These are phyloP conservation scores for Alouatta palliata DNA, from an alignment of 2,113 vertebrate species.

Conservation along the genomic window DNA sequence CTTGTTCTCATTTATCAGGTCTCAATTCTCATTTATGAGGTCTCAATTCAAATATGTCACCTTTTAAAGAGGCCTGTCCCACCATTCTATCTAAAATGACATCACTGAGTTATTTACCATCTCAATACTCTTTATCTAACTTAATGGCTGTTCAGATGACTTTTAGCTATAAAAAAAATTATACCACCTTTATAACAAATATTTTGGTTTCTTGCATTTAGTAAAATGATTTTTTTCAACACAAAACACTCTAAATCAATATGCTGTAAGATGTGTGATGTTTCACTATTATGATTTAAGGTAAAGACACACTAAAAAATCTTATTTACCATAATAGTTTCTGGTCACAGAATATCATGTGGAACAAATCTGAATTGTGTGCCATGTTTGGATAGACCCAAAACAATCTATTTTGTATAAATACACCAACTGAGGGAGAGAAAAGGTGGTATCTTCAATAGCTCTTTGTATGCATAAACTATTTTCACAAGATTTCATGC, in stretches of 20 bases:
- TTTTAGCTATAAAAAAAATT: background rate
- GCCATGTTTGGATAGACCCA: background rate
- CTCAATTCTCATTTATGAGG: background rate
- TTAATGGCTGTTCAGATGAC: background rate
- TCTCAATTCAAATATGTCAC: slow-evolving; percentile 7
- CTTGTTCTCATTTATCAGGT: background rate
- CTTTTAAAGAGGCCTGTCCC: background rate
- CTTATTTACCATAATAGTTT: slow-evolving; percentile 9
- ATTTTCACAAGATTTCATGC: background rate
- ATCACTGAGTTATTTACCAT: background rate
- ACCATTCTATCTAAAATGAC: background rate
- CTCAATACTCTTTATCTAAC: background rate
- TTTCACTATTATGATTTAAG: slow-evolving; percentile 8
- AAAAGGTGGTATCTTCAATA: background rate
- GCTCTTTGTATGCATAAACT: background rate
- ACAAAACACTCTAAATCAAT: background rate
- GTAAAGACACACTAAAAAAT: background rate
- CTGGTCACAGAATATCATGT: slow-evolving; percentile 13
- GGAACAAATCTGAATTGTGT: slow-evolving; percentile 16
- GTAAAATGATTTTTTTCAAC: slow-evolving; percentile 31
- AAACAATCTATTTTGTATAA: background rate
- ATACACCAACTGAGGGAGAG: background rate
- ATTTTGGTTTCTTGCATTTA: background rate
- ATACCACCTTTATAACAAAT: background rate
- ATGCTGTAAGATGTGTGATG: background rate